A percentile compares a stretch with the other conserved stretches of the same genome.
phyloP scores from a whole-genome alignment of 2,888 invertebrate genomes.

The Scaptomyza flava region DNA sequence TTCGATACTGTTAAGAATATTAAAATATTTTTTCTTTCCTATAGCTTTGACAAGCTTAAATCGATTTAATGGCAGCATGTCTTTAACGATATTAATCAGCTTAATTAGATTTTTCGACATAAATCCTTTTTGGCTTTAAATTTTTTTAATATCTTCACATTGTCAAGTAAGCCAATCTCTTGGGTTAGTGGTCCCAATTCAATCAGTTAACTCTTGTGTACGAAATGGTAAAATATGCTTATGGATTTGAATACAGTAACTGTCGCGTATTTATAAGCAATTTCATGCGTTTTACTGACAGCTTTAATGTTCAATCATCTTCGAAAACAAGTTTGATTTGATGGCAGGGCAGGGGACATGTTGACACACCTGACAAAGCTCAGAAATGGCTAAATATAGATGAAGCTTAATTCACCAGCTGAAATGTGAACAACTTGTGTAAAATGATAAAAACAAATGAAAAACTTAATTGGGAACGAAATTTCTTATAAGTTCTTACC shows the following conservation, averaged over 20 bases:
- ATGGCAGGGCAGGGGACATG: slow-evolving; percentile 24
- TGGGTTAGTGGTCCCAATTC: not conserved
- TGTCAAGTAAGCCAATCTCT: not conserved
- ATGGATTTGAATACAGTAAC: slow-evolving; percentile 14
- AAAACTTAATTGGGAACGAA: too few relatives aligned
- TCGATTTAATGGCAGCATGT: slow-evolving; percentile 1
- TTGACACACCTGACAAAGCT: slow-evolving; percentile 45
- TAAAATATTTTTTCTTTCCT: not conserved
- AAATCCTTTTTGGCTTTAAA: not conserved
- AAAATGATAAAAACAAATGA: slow-evolving; percentile 7
- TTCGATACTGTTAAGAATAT: not conserved
- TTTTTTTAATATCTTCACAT: not conserved
- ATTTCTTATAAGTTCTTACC: too few relatives aligned
- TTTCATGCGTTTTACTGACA: slow-evolving; percentile 34
- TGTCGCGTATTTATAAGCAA: slow-evolving; percentile 16
- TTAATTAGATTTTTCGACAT: not conserved
- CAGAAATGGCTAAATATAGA: not conserved
- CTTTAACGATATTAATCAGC: slow-evolving; percentile 1
- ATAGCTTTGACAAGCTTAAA: not conserved
- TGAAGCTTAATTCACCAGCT: slow-evolving; percentile 29
- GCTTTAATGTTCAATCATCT: slow-evolving; percentile 33
- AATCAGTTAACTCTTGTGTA: slow-evolving; percentile 15
- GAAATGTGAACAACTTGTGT: slow-evolving; percentile 15
- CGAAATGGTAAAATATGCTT: slow-evolving; percentile 15
- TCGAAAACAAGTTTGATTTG: slow-evolving; percentile 25